These are phyloP conservation scores for Epirrita christyi DNA, from an alignment of 2,888 invertebrate species.

Conservation along the genomic window DNA sequence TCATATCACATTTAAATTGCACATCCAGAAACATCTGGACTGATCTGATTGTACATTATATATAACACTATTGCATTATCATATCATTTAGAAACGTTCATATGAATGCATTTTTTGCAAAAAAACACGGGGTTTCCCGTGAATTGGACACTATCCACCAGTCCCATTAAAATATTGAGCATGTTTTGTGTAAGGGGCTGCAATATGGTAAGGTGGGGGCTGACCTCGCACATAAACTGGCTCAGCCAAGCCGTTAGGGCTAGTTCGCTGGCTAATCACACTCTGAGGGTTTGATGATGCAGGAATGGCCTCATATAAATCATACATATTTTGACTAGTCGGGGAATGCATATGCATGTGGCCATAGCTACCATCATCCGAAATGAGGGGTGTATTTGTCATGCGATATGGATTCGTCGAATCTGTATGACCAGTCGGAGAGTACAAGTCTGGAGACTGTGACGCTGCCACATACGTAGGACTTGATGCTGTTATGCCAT, in stretches of 20 bases:
- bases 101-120: slow-evolving; percentile 49
- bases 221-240: slow-evolving; percentile 73
- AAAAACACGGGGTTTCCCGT: slow-evolving; percentile 52
- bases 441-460: slow-evolving; percentile 77
- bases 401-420: slow-evolving; percentile 79
- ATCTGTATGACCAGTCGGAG: slow-evolving; percentile 80
- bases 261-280: slow-evolving; percentile 70
- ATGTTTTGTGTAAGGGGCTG: slow-evolving; percentile 92
- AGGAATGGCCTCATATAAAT: slow-evolving; percentile 77
- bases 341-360: slow-evolving; percentile 75
- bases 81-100: slow-evolving; percentile 55
- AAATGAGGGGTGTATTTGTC: slow-evolving; percentile 78
- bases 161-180: slow-evolving; percentile 87
- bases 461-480: slow-evolving; percentile 73
- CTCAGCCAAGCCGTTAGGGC: slow-evolving; percentile 69
- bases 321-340: slow-evolving; percentile 77
- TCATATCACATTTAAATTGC: slow-evolving; percentile 81
- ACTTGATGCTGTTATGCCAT: slow-evolving; percentile 66
- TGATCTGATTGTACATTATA: slow-evolving; percentile 42
- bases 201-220: slow-evolving; percentile 94
- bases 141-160: slow-evolving; percentile 70
- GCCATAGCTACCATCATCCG: slow-evolving; percentile 79
- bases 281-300: slow-evolving; percentile 71
- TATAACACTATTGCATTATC: slow-evolving; percentile 36
- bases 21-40: slow-evolving; percentile 64